Percentiles rank a stretch among this genome's conserved stretches.
Evolutionary conservation across 37 sponge, comb jelly and placozoan species (phyloP).

Genomic region (Aphrocallistes beatrix): DNA sequence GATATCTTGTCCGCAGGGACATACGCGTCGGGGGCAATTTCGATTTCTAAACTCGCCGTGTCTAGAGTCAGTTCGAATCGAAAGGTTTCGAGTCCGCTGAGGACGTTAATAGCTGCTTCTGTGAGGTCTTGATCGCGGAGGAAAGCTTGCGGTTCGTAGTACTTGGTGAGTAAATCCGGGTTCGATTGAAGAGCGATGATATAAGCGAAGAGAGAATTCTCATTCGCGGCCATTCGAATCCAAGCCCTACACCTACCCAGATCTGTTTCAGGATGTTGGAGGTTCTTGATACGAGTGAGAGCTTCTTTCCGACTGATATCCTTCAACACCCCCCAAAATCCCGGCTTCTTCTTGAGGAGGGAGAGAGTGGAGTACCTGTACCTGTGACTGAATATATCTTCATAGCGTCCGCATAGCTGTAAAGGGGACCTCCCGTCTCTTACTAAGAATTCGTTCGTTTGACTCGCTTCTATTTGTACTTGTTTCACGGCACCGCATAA

Average conservation of each 20-base stretch:
- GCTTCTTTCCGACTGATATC: neutral
- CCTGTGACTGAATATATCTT: neutral
- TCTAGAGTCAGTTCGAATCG: neutral
- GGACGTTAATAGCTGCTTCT: neutral
- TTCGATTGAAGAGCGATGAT: conserved; percentile 29
- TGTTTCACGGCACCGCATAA: neutral
- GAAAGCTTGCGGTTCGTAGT: conserved; percentile 68
- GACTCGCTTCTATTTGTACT: conserved; percentile 13
- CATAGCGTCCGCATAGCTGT: conserved; percentile 1
- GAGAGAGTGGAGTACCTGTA: neutral
- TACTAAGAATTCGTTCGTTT: neutral
- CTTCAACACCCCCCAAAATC: neutral
- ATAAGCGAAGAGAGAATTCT: conserved; percentile 84
- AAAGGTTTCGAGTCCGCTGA: neutral
- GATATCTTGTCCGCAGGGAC: neutral
- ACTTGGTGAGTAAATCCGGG: conserved; percentile 21
- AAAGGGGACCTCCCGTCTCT: neutral
- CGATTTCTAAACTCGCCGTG: neutral
- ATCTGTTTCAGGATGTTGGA: conserved; percentile 70
- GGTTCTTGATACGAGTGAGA: neutral
- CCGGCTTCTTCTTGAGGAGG: neutral
- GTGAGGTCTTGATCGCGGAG: conserved; percentile 25
- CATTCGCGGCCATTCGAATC: conserved; percentile 77
- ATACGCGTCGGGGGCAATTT: neutral
- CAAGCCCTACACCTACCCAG: conserved; percentile 65